Conservation (phyloP, 2,797 vertebrate genomes). For the Myotis myotis region DNA sequence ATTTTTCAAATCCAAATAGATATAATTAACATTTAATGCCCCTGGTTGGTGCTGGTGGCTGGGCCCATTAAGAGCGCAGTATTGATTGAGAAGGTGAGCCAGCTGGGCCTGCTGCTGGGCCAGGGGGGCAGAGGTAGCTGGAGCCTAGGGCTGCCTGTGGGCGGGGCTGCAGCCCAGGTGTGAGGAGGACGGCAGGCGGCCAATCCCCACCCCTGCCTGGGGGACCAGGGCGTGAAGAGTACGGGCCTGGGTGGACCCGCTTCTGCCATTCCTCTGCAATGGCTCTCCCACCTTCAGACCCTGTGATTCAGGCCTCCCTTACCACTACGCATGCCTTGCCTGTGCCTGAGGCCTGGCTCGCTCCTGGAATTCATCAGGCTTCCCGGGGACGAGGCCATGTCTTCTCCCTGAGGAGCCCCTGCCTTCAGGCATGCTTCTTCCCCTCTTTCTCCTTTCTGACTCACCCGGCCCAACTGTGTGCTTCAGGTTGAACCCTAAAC, state of each 20-base stretch:
- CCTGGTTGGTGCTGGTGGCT: constrained; percentile 83
- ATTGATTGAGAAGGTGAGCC: constrained; percentile 81
- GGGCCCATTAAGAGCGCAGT: constrained; percentile 81
- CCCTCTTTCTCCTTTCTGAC: background rate
- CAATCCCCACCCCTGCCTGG: background rate
- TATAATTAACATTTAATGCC: constrained; percentile 86
- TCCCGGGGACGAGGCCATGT: background rate
- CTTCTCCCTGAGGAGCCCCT: background rate
- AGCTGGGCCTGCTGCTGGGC: constrained; percentile 76
- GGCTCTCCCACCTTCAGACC: background rate
- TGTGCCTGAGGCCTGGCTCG: background rate
- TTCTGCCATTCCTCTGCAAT: background rate
- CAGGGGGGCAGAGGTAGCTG: constrained; percentile 64
- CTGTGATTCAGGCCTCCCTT: background rate
- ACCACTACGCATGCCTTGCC: background rate
- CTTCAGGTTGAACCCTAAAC: background rate
- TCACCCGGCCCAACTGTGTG: background rate
- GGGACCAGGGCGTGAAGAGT: background rate
- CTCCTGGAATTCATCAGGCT: background rate
- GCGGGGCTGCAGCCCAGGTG: constrained; percentile 58
- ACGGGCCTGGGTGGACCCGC: background rate
- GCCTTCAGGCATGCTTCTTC: background rate
- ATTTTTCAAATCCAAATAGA: constrained; percentile 84
- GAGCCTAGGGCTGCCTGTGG: constrained; percentile 47
- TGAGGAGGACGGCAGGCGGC: constrained; percentile 33